Evolutionary conservation across 2,797 vertebrate species (phyloP), one percentile per base, ranked within the genome.

Genomic region (Macropus fuliginosus): DNA sequence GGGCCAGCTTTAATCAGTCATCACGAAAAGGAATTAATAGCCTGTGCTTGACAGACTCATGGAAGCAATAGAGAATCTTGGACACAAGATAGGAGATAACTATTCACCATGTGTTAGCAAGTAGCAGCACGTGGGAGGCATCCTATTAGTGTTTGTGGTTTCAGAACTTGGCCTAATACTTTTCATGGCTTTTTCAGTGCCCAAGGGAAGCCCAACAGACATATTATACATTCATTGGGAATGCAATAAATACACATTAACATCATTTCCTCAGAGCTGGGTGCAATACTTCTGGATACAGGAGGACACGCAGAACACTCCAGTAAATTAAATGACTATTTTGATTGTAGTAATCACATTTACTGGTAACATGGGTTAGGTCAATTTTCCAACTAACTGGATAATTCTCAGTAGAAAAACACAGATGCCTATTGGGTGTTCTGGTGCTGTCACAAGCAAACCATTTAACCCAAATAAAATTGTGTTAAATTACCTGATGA

Each of bases 251-350:
- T 92, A 97, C 54, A 92, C 93, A 94, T 91, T 92, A 91, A 95
- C 92, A 46, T 97, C 54, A 92, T 96, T 96, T 92, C 92, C 91
- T 94, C 94, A 94, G 56, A 9, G 10, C 81, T 90, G 55, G 52
- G 91, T 95, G 92, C 56, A 89, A 92, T 66, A 62, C 94, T 97
- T 97, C 91, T 97, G 94, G 92, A 91, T 56, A 0, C 29, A 93
- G 56, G 95, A 93, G 62, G 96, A 96, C 89, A 94, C 91, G 52
- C 3, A 56, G 92, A 97, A 96, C 87, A 92, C n/a, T 92, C 93
- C 93, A 97, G 95, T 95, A 96, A 94, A 96, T 98, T 95, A 97
- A 97, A 95, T 94, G 95, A 95, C 94, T 95, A 66, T 93, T 96
- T 95, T 66, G 92, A 95, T 95, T 95, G 87, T 40, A 55, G 13